Evolutionary conservation across 2,113 vertebrate species (phyloP).

Genomic region (Antennarius striatus): DNA sequence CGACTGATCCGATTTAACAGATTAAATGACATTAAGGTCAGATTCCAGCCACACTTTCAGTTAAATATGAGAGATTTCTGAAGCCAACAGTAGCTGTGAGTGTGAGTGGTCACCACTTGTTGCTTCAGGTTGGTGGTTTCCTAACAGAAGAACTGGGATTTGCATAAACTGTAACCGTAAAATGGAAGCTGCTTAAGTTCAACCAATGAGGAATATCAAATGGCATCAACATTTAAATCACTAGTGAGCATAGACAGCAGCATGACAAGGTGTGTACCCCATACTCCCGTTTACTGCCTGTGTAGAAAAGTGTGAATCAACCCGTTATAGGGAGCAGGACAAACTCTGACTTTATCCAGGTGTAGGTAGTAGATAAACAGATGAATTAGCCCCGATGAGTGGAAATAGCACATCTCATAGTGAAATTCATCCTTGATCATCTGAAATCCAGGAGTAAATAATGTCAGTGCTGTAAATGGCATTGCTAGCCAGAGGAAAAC

Average conservation of each 20-base stretch:
- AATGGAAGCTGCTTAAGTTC: constrained; percentile 24
- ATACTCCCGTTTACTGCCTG: constrained; percentile 4
- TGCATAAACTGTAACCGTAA: neutral
- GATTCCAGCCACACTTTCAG: neutral
- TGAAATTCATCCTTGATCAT: constrained; percentile 24
- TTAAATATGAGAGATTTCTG: neutral
- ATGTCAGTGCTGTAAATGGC: neutral
- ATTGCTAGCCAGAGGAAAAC: constrained; percentile 1
- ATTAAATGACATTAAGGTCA: neutral
- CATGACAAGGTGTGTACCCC: neutral
- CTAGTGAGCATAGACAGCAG: neutral
- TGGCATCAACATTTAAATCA: constrained; percentile 8
- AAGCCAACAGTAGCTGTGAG: too few species aligned
- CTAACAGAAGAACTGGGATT: too few species aligned
- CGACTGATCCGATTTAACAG: neutral
- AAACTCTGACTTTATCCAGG: too few species aligned
- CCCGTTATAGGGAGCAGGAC: neutral
- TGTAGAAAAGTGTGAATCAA: neutral
- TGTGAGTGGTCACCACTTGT: constrained; percentile 6
- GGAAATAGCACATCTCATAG: constrained; percentile 30
- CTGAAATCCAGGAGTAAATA: constrained; percentile 16
- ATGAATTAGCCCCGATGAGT: neutral
- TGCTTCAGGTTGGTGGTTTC: neutral
- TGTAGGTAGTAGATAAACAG: too few species aligned
- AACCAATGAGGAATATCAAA: neutral